phyloP scores from a whole-genome alignment of 92 coral and sea anemone genomes.

The Paragorgia papillata region DNA sequence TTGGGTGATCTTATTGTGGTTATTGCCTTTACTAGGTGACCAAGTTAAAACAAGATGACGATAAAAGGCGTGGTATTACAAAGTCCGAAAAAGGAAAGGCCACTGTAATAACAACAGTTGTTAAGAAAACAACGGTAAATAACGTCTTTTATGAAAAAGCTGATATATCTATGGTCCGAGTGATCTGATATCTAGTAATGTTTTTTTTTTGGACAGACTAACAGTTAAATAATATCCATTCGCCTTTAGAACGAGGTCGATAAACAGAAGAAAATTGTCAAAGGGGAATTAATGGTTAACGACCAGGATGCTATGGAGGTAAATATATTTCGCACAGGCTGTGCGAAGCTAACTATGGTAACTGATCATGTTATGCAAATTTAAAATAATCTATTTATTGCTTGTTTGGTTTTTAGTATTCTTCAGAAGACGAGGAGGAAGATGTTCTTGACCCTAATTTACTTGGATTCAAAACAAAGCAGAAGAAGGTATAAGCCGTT shows the following conservation, averaged over 20 bases:
- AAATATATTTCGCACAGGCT: no score
- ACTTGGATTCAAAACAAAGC: slow-evolving; percentile 86
- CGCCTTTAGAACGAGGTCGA: slow-evolving; percentile 61
- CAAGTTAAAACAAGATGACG: slow-evolving; percentile 74
- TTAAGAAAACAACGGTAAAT: slow-evolving; percentile 67
- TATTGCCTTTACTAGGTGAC: slow-evolving; percentile 62
- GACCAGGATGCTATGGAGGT: slow-evolving; percentile 99
- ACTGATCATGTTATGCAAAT: no score
- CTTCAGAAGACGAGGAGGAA: slow-evolving; percentile 90
- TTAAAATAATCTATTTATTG: no score
- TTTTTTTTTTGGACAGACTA: neutral
- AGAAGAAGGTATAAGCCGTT: slow-evolving; percentile 79
- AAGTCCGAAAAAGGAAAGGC: slow-evolving; percentile 72
- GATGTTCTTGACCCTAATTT: slow-evolving; percentile 88
- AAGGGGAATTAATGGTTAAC: slow-evolving; percentile 94
- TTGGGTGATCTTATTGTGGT: no score
- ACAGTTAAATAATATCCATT: neutral
- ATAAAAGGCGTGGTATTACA: slow-evolving; percentile 70
- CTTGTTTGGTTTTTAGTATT: slow-evolving; percentile 61
- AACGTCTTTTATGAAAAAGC: no score
- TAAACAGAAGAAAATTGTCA: slow-evolving; percentile 34
- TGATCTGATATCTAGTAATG: neutral
- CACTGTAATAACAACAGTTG: slow-evolving; percentile 90
- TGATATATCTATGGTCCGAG: no score
- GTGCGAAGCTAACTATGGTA: no score